Evolutionary conservation across 2,113 vertebrate genomes (phyloP).

Genomic region (Notothenia coriiceps): DNA sequence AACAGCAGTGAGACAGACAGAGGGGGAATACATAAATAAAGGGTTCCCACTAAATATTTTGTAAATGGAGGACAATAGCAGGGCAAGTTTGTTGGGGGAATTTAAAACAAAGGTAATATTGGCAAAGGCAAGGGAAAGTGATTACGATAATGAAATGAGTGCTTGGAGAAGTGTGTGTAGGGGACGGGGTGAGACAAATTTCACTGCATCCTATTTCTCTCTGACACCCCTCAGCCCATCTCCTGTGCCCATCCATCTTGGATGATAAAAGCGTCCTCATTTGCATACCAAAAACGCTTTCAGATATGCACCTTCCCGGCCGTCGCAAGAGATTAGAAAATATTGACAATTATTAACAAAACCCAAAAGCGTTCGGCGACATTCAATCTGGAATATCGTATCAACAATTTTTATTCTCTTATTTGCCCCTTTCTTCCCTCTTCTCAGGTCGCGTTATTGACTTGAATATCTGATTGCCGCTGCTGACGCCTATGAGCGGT

Average conservation of each 20-base stretch:
- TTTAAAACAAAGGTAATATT: conserved; percentile 31
- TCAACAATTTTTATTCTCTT: conserved; percentile 53
- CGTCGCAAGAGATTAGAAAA: conserved; percentile 73
- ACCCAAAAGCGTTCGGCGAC: conserved; percentile 36
- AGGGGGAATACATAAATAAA: background rate
- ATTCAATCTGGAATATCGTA: conserved; percentile 70
- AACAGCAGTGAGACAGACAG: background rate
- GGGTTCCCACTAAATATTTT: conserved; percentile 19
- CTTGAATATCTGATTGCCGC: conserved; percentile 68
- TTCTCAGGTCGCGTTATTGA: conserved; percentile 65
- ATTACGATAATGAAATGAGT: conserved; percentile 41
- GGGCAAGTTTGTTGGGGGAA: conserved; percentile 46
- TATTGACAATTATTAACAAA: conserved; percentile 76
- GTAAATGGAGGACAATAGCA: conserved; percentile 50
- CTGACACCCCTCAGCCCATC: conserved; percentile 58
- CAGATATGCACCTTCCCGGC: conserved; percentile 65
- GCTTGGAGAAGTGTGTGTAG: conserved; percentile 16
- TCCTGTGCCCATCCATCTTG: conserved; percentile 70
- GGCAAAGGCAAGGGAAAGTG: conserved; percentile 3
- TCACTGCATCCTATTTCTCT: conserved; percentile 60
- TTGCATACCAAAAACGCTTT: conserved; percentile 76
- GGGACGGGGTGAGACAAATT: conserved; percentile 51
- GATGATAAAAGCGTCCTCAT: conserved; percentile 70
- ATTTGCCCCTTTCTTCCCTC: conserved; percentile 45
- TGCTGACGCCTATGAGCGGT: conserved; percentile 40